Evolutionary conservation across 2,888 invertebrate genomes (phyloP).

Genomic region (Encarsia formosa): DNA sequence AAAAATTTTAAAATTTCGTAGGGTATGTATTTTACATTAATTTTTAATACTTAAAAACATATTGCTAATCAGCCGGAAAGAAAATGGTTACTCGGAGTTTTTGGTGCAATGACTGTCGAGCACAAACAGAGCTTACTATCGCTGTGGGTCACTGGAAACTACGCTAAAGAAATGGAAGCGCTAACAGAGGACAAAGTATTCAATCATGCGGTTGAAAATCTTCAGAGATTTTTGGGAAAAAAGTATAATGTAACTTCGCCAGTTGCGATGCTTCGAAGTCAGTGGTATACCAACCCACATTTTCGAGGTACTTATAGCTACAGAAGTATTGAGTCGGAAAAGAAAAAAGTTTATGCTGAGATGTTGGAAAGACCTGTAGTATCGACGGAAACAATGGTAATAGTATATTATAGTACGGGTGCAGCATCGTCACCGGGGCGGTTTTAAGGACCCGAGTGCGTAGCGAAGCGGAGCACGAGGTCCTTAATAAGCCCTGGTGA

Average conservation of each 20-base stretch:
- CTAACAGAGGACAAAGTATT: conserved; percentile 55
- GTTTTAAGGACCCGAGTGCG: too few relatives aligned
- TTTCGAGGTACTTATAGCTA: conserved; percentile 70
- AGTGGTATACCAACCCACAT: conserved; percentile 66
- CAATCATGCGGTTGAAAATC: conserved; percentile 48
- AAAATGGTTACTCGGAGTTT: conserved; percentile 61
- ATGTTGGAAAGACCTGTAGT: conserved; percentile 56
- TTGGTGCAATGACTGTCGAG: conserved; percentile 61
- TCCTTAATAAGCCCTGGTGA: too few relatives aligned
- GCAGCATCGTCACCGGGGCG: too few relatives aligned
- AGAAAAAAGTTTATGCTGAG: conserved; percentile 50
- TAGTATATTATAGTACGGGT: too few relatives aligned
- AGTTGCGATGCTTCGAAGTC: conserved; percentile 58
- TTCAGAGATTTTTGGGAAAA: conserved; percentile 55
- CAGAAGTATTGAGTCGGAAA: conserved; percentile 54
- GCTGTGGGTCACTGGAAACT: conserved; percentile 63
- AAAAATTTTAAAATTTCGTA: too few relatives aligned
- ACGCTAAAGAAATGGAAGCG: conserved; percentile 60
- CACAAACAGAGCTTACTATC: conserved; percentile 61
- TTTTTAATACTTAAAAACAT: neutral
- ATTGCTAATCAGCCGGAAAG: conserved; percentile 38
- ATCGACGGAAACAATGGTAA: too few relatives aligned
- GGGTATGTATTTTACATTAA: too few relatives aligned
- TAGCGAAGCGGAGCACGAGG: too few relatives aligned
- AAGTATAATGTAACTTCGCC: conserved; percentile 52